Conservation (phyloP, 1,140 invertebrate genomes). For the Cheumatopsyche charites region DNA sequence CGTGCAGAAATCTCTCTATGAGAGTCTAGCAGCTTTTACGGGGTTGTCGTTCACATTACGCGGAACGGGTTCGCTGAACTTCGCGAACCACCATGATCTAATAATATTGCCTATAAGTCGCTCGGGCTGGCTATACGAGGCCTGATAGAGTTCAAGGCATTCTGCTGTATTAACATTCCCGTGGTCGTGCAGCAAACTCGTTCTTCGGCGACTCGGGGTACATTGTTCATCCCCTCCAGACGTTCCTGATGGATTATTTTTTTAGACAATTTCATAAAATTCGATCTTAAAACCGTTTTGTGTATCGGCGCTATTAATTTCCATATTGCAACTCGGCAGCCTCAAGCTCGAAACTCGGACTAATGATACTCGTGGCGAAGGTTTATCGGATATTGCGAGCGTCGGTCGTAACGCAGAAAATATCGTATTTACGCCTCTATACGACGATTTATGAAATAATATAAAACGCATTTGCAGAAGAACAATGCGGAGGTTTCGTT, state of each 20-base stretch:
- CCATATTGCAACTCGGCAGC: no score
- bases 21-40: no score
- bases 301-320: no score
- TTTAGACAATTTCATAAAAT: no score
- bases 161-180: constrained; percentile 26
- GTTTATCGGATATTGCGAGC: no score
- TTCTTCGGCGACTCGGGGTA: background rate
- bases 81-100: constrained; percentile 21
- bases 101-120: constrained; percentile 28
- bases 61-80: constrained; percentile 23
- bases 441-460: constrained; percentile 8
- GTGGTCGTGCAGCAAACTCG: constrained; percentile 20
- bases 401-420: no score
- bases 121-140: constrained; percentile 13
- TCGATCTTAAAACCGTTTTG: no score
- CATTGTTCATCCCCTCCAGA: constrained; percentile 19
- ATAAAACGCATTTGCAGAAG: background rate
- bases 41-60: background rate
- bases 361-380: no score
- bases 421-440: background rate
- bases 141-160: constrained; percentile 25
- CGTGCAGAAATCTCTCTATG: no score
- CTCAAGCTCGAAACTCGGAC: no score
- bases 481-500: constrained; percentile 13
- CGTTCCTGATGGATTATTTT: background rate